These are phyloP conservation scores for Leptobrachium ailaonicum DNA, from an alignment of 2,113 vertebrate genomes.

Conservation along the genomic window DNA sequence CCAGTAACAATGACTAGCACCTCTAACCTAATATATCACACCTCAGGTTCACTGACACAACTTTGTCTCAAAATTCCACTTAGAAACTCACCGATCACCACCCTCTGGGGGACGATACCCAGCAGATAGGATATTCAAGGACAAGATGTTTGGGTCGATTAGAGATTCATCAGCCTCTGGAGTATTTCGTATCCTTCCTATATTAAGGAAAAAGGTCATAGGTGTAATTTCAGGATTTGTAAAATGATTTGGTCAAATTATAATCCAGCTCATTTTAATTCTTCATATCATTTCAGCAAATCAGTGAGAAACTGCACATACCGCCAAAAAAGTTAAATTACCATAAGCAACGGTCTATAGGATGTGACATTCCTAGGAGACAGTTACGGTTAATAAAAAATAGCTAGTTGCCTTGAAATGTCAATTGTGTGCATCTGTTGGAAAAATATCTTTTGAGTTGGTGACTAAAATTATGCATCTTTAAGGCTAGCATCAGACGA, in stretches of 20 bases:
- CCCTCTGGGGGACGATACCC: constrained; percentile 83
- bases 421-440: too few species aligned
- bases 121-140: constrained; percentile 89
- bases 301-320: too few species aligned
- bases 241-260: neutral
- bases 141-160: constrained; percentile 93
- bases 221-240: neutral
- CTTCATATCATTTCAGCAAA: too few species aligned
- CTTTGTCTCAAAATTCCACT: neutral
- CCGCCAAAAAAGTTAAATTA: too few species aligned
- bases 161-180: constrained; percentile 89
- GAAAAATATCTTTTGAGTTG: too few species aligned
- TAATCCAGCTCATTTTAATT: neutral
- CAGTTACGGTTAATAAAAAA: too few species aligned
- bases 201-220: constrained; percentile 1
- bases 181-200: constrained; percentile 91
- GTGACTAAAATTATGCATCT: too few species aligned
- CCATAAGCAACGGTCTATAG: too few species aligned
- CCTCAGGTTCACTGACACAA: neutral
- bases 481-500: too few species aligned
- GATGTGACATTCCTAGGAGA: too few species aligned
- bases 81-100: constrained; percentile 83
- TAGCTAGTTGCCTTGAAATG: too few species aligned
- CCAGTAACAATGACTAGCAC: neutral
- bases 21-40: neutral